Conservation (phyloP, 2,888 invertebrate genomes). For the Drosophila kuntzei region DNA sequence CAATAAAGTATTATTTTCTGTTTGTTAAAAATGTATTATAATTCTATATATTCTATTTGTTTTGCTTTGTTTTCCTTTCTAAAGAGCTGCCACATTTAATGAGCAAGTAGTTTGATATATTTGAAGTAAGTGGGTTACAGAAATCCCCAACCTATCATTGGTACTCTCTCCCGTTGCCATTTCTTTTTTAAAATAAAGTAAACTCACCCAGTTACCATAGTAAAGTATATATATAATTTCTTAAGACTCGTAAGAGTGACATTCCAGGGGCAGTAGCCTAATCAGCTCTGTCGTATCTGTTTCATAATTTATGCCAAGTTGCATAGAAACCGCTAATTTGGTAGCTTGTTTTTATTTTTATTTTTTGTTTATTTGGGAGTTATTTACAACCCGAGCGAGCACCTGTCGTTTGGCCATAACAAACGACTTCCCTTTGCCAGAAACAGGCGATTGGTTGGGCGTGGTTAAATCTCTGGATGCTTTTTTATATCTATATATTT, state of each 20-base stretch:
- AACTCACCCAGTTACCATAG: slow-evolving; percentile 17
- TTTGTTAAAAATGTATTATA: neutral
- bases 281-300: slow-evolving; percentile 38
- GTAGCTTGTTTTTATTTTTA: slow-evolving; percentile 38
- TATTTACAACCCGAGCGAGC: slow-evolving; percentile 65
- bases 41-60: neutral
- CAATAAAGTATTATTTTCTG: neutral
- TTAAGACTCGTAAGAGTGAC: slow-evolving; percentile 1
- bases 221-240: slow-evolving; percentile 8
- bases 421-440: slow-evolving; percentile 65
- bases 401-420: slow-evolving; percentile 67
- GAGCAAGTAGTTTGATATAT: slow-evolving; percentile 5
- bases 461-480: slow-evolving; percentile 47
- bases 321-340: slow-evolving; percentile 65
- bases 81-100: neutral
- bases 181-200: neutral
- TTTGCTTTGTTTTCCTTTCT: slow-evolving; percentile 1
- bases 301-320: slow-evolving; percentile 53
- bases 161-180: slow-evolving; percentile 2
- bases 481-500: slow-evolving; percentile 15
- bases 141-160: slow-evolving; percentile 8
- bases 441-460: slow-evolving; percentile 35
- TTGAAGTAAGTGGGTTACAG: slow-evolving; percentile 12
- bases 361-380: slow-evolving; percentile 29
- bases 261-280: slow-evolving; percentile 30